Evolutionary conservation across 1,140 invertebrate genomes (phyloP), one percentile per base, ranked within the genome.

Genomic region (Pseudomyrmex flavicornis): DNA sequence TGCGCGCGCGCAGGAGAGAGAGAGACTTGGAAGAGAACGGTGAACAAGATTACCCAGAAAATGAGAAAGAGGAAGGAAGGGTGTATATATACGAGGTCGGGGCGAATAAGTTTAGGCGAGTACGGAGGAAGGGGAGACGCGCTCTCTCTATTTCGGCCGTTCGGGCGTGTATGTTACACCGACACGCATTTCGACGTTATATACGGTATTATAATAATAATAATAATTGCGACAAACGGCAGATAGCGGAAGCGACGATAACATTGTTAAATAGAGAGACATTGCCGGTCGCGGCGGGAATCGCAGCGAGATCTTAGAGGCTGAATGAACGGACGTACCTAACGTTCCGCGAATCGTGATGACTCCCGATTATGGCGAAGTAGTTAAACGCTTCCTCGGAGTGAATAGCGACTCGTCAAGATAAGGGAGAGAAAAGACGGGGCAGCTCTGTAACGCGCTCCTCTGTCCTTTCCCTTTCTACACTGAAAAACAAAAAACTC

Each of bases 41-140:
- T 65, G 76, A 82, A 75, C 80, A 73, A 76, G 82, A 88, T 85
- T 82, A 75, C 75, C 75, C 69, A 69, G 68, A 80, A 80, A 80
- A 70, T 76, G 77, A 85, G 77, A 79, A 82, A 88, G 75, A 82
- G 62, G 65, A 13, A 35, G 35, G 35, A 35, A 35, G 35, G 35
- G 35, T 35, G 35, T 35, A 35, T 59, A 54, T 58, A 48, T 70
- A 59, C 20, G 62, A 79, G 54, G 7, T 12, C 50, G 12, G 76
- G 52, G 54, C 76, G 54, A 72, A 72, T 59, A 80, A 48, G 66
- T 80, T 70, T 44, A 48, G 44, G 66, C 20, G 65, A 35, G 26
- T 44, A 52, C 15, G 4, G n/a, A 17, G 12, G n/a, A 22, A 44
- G 22, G 17, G n/a, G 12, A 22, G 20, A 15, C n/a, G n/a, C 76